Percentiles rank a stretch among this genome's conserved stretches.
phyloP scores from a whole-genome alignment of 92 coral and sea anemone species.

The Isaurus tuberculatus region DNA sequence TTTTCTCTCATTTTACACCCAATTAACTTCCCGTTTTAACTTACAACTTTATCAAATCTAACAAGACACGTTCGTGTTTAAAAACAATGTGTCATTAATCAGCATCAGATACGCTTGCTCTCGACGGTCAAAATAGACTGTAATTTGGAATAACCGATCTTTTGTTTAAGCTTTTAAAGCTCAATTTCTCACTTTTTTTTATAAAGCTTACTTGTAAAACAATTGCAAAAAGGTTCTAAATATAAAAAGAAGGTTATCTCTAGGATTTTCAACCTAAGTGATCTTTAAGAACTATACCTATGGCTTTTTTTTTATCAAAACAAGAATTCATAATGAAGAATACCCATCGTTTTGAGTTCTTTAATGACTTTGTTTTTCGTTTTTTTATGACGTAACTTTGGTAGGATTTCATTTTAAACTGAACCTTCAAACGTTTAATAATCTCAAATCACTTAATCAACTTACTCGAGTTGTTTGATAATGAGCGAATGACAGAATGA shows the following conservation, averaged over 20 bases:
- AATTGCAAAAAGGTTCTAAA: background rate
- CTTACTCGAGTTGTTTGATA: no score
- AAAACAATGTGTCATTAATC: slow-evolving; percentile 11
- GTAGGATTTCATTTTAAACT: background rate
- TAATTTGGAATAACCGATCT: slow-evolving; percentile 9
- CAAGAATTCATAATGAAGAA: background rate
- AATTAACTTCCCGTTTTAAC: background rate
- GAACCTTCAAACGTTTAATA: no score
- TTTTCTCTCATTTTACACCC: background rate
- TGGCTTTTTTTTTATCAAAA: slow-evolving; percentile 4
- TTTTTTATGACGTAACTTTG: background rate
- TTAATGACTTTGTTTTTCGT: background rate
- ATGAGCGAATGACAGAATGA: no score
- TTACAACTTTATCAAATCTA: background rate
- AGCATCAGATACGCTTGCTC: background rate
- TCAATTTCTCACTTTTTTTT: background rate
- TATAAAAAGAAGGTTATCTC: background rate
- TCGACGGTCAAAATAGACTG: background rate
- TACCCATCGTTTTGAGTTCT: background rate
- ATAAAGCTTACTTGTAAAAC: background rate
- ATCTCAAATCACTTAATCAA: no score
- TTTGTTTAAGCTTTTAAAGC: background rate
- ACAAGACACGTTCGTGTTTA: slow-evolving; percentile 2
- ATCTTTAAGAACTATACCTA: slow-evolving; percentile 13
- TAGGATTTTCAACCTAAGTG: background rate